phyloP scores from a whole-genome alignment of 2,113 vertebrate species.

The Hippocampus zosterae region DNA sequence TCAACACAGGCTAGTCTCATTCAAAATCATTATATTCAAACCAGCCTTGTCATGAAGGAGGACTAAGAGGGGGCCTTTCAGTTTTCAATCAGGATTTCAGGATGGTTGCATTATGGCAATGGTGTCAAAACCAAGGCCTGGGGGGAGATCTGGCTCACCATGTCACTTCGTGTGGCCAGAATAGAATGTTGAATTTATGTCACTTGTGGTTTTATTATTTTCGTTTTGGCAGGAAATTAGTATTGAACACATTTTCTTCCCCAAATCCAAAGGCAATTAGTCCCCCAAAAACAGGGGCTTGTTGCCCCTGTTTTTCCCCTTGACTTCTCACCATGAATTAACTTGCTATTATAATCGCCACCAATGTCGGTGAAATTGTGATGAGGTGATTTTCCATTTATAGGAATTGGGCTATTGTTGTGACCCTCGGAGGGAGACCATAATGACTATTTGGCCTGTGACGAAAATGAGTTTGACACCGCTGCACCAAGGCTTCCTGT shows the following conservation, averaged over 20 bases:
- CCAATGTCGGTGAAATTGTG: no score
- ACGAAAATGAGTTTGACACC: background rate
- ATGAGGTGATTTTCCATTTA: background rate
- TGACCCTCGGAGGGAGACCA: background rate
- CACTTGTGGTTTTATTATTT: background rate
- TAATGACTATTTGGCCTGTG: background rate
- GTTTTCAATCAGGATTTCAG: slow-evolving; percentile 43
- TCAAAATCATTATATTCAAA: background rate
- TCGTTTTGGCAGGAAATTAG: background rate
- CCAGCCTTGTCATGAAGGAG: background rate
- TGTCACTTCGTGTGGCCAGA: no score
- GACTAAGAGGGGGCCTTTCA: background rate
- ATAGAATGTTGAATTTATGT: no score
- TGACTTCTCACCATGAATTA: no score
- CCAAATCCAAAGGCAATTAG: no score
- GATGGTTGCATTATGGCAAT: slow-evolving; percentile 43
- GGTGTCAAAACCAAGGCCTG: background rate
- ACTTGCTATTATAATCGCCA: no score
- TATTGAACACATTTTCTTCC: background rate
- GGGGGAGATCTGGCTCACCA: background rate
- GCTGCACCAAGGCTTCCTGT: slow-evolving; percentile 34
- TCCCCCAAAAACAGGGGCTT: no score
- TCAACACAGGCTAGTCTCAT: background rate
- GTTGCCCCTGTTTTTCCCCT: no score
- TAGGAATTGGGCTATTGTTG: background rate